phyloP scores from a whole-genome alignment of 1,140 invertebrate species.

The Aphis craccivora region DNA sequence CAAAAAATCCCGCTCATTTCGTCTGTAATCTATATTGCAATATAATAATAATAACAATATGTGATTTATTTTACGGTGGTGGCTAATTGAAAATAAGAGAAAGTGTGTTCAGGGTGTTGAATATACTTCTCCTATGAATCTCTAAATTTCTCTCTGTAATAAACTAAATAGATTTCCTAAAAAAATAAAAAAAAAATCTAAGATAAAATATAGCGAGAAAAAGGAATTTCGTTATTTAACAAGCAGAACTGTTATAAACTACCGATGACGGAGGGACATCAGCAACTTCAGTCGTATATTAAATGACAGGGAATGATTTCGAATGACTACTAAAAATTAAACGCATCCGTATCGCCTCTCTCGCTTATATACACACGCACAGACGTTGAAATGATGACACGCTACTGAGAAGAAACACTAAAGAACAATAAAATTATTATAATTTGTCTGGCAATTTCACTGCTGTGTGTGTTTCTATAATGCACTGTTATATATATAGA shows the following conservation, averaged over 20 bases:
- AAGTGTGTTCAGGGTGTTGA: not conserved
- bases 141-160: not conserved
- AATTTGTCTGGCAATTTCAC: not conserved
- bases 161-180: not conserved
- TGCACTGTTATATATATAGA: not conserved
- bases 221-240: not conserved
- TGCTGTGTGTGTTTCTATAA: not conserved
- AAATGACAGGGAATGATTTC: not conserved
- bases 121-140: not conserved
- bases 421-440: conserved; percentile 42
- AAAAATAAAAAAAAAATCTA: not conserved
- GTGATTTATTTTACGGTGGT: not conserved
- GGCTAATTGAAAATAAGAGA: not conserved
- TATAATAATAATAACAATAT: not conserved
- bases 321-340: conserved; percentile 4
- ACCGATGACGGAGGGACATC: not conserved
- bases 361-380: too few species aligned
- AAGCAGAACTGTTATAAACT: not conserved
- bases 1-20: not conserved
- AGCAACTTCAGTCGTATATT: not conserved
- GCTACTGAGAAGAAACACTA: not conserved
- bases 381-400: not conserved
- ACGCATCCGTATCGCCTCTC: not conserved
- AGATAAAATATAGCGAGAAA: not conserved
- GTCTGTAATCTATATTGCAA: not conserved